phyloP scores from a whole-genome alignment of 2,888 invertebrate species.

The Aspidiotus rigidus region DNA sequence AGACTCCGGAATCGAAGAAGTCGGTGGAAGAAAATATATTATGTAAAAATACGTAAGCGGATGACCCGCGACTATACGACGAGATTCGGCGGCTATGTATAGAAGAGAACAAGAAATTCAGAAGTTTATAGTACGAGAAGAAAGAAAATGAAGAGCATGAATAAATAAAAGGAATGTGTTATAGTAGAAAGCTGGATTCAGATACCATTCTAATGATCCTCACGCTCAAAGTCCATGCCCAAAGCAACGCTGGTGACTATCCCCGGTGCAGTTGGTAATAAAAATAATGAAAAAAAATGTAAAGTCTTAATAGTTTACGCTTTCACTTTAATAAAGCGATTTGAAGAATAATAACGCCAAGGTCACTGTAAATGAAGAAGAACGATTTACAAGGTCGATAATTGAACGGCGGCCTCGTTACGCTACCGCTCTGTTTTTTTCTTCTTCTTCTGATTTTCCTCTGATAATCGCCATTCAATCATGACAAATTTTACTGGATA shows the following conservation, averaged over 20 bases:
- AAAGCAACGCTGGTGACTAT: conserved; percentile 22
- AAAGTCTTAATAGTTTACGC: conserved; percentile 26
- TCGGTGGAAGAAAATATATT: conserved; percentile 10
- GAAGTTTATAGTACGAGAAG: background rate
- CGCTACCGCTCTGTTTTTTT: conserved; percentile 27
- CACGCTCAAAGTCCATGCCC: conserved; percentile 14
- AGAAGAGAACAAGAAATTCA: background rate
- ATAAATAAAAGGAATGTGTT: background rate
- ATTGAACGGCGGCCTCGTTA: conserved; percentile 30
- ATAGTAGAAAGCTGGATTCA: background rate
- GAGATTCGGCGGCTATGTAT: background rate
- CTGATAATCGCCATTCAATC: background rate
- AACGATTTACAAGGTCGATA: conserved; percentile 33
- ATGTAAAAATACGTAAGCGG: conserved; percentile 27
- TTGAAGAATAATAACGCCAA: conserved; percentile 33
- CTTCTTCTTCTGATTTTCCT: background rate
- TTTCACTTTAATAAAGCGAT: conserved; percentile 33
- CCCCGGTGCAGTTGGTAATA: conserved; percentile 31
- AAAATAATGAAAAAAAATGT: conserved; percentile 11
- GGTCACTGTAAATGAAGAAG: conserved; percentile 33
- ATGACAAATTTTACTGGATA: background rate
- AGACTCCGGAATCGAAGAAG: background rate
- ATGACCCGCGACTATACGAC: conserved; percentile 11
- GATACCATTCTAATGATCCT: conserved; percentile 17
- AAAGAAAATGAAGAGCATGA: background rate